Conservation (phyloP, 2,113 vertebrate species). For the Solea senegalensis region DNA sequence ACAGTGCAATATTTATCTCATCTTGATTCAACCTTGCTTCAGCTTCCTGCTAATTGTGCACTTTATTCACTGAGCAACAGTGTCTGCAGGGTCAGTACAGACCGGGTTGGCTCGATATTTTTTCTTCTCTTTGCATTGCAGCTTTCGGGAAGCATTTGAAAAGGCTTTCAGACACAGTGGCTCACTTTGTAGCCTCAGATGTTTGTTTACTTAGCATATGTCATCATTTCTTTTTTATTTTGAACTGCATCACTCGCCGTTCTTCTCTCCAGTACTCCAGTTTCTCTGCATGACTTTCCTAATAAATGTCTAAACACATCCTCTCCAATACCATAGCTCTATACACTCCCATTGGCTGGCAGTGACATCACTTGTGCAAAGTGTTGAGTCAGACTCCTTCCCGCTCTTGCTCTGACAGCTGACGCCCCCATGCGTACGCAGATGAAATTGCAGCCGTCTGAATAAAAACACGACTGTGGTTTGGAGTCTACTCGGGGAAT, state of each 20-base stretch:
- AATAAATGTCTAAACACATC: slow-evolving; percentile 48
- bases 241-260: slow-evolving; percentile 11
- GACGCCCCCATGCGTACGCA: slow-evolving; percentile 72
- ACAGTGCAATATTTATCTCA: not conserved
- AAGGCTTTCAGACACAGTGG: slow-evolving; percentile 6
- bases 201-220: not conserved
- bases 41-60: not conserved
- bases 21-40: slow-evolving; percentile 8
- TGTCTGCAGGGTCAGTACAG: slow-evolving; percentile 6
- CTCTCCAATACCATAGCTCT: slow-evolving; percentile 22
- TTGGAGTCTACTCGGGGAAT: not conserved
- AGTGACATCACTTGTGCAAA: slow-evolving; percentile 82
- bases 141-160: slow-evolving; percentile 7
- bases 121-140: slow-evolving; percentile 2
- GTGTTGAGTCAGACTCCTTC: slow-evolving; percentile 59
- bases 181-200: not conserved
- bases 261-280: not conserved
- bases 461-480: not conserved
- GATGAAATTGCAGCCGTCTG: slow-evolving; percentile 7
- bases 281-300: slow-evolving; percentile 19
- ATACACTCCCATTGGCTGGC: slow-evolving; percentile 75
- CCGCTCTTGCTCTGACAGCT: slow-evolving; percentile 32
- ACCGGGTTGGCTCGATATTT: not conserved
- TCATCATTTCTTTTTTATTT: slow-evolving; percentile 6
- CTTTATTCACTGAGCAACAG: slow-evolving; percentile 7